Evolutionary conservation across 1,140 invertebrate species (phyloP).

Genomic region (Euwallacea fornicatus): DNA sequence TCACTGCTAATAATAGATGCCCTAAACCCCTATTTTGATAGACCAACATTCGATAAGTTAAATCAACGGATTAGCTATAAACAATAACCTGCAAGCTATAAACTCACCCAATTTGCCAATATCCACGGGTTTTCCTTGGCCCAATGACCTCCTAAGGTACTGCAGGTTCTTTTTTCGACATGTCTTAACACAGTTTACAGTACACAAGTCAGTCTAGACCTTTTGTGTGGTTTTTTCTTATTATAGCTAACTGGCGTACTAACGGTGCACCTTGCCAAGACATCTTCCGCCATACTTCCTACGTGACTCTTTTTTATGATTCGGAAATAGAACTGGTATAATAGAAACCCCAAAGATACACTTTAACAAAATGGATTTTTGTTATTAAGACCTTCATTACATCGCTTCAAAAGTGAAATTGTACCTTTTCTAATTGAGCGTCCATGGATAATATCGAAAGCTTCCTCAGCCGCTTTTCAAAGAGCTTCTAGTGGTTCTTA

Average conservation of each 20-base stretch:
- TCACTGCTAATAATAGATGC: too few species aligned
- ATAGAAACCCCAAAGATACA: too few species aligned
- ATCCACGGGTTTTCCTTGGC: slow-evolving; percentile 10
- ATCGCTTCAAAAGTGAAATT: too few species aligned
- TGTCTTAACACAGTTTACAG: slow-evolving; percentile 3
- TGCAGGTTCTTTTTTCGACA: slow-evolving; percentile 19
- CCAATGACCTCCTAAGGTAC: slow-evolving; percentile 20
- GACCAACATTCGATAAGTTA: neutral
- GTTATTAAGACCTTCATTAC: too few species aligned
- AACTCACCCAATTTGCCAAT: neutral
- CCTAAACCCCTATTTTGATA: too few species aligned
- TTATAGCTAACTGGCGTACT: slow-evolving; percentile 27
- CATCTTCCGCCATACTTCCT: slow-evolving; percentile 27
- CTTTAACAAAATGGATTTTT: too few species aligned
- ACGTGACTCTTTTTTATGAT: slow-evolving; percentile 28
- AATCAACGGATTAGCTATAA: too few species aligned
- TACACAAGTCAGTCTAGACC: slow-evolving; percentile 25
- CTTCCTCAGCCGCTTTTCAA: too few species aligned
- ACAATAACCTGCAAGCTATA: too few species aligned
- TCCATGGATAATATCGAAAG: too few species aligned
- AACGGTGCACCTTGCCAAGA: slow-evolving; percentile 28
- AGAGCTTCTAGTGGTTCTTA: too few species aligned
- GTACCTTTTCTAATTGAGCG: too few species aligned
- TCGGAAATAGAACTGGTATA: slow-evolving; percentile 13
- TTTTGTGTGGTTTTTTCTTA: slow-evolving; percentile 28